phyloP scores from a whole-genome alignment of 2,888 invertebrate species.

The Nymphalis urticae region DNA sequence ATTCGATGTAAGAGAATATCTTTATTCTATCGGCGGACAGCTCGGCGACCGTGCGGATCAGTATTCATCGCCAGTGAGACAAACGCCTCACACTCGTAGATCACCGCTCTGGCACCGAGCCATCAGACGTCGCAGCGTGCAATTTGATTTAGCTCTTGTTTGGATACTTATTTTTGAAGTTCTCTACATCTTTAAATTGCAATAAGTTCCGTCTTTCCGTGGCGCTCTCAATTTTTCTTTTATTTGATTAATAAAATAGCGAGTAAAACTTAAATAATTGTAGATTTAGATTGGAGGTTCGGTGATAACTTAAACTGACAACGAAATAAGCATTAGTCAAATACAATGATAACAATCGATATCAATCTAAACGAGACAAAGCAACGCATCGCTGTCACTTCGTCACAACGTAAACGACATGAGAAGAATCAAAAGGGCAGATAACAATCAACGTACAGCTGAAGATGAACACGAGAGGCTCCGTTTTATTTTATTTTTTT shows the following conservation, averaged over 20 bases:
- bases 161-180: constrained; percentile 16
- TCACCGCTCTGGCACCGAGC: constrained; percentile 37
- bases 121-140: constrained; percentile 35
- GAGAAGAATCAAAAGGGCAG: not conserved
- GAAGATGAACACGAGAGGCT: constrained; percentile 9
- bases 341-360: not conserved
- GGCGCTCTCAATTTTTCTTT: not conserved
- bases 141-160: constrained; percentile 33
- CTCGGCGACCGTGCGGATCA: constrained; percentile 33
- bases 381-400: not conserved
- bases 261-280: not conserved
- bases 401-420: not conserved
- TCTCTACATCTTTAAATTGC: constrained; percentile 6
- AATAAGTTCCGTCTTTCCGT: not conserved
- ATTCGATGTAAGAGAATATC: constrained; percentile 1
- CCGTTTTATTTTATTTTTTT: constrained; percentile 13
- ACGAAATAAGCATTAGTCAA: no score
- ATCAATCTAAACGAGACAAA: not conserved
- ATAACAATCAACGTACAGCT: constrained; percentile 11
- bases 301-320: no score
- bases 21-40: constrained; percentile 33
- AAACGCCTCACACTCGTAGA: constrained; percentile 33
- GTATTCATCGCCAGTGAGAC: constrained; percentile 35
- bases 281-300: no score
- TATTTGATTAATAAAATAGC: not conserved